Evolutionary conservation across 2,797 vertebrate genomes (phyloP).

Genomic region (Typhlichthys subterraneus): DNA sequence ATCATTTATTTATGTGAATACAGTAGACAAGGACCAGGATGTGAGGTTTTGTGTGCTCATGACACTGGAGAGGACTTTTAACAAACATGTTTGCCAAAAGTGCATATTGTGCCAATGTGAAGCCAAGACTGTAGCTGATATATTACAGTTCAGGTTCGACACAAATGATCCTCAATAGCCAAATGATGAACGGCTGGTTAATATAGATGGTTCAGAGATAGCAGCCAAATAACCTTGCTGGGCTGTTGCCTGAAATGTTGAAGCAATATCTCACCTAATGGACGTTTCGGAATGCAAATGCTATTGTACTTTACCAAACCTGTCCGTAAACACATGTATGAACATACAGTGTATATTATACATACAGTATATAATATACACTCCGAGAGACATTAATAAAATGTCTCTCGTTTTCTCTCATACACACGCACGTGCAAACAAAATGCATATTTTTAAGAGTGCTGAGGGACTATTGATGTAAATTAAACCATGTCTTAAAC

Average conservation of each 20-base stretch:
- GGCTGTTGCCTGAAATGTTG: background rate
- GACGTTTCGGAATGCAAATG: too few relatives aligned
- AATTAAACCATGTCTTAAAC: slow-evolving; percentile 64
- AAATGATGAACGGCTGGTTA: background rate
- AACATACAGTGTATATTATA: slow-evolving; percentile 4
- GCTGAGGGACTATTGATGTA: slow-evolving; percentile 55
- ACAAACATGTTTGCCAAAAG: background rate
- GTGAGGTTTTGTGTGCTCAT: background rate
- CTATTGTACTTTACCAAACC: too few relatives aligned
- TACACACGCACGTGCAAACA: slow-evolving; percentile 24
- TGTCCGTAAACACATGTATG: too few relatives aligned
- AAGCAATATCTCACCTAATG: too few relatives aligned
- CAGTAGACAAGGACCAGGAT: background rate
- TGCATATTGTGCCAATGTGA: background rate
- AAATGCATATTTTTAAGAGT: slow-evolving; percentile 52
- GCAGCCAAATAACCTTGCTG: background rate
- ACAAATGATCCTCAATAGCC: background rate
- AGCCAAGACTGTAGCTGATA: too few relatives aligned
- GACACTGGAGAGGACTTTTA: background rate
- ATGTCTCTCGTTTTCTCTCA: background rate
- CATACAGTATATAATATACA: slow-evolving; percentile 33
- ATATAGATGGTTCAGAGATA: background rate
- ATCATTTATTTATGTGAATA: too few relatives aligned
- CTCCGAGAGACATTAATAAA: background rate
- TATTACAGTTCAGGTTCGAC: too few relatives aligned